Conservation (phyloP, 2,113 vertebrate genomes). For the Vidua macroura region DNA sequence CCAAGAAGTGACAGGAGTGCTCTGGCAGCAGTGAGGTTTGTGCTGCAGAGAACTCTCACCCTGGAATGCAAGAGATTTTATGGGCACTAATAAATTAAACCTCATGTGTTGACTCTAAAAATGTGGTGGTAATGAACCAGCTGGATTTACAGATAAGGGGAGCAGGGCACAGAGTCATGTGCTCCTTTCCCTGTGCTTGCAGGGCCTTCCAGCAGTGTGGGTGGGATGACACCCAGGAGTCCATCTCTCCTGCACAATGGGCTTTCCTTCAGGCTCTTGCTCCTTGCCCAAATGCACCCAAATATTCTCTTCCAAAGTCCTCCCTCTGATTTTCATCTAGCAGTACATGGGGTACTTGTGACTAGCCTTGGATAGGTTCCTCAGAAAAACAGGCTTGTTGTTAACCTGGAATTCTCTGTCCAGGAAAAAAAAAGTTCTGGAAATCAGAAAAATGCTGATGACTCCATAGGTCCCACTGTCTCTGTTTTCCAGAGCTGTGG, state of each 20-base stretch:
- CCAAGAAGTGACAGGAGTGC: not conserved
- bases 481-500: not conserved
- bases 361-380: not conserved
- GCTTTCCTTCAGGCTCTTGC: not conserved
- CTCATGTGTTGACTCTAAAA: not conserved
- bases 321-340: not conserved
- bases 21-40: slow-evolving; percentile 29
- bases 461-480: not conserved
- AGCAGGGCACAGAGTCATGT: not conserved
- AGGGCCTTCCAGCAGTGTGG: not conserved
- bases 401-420: not conserved
- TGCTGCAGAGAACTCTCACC: not conserved
- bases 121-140: not conserved
- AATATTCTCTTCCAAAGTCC: not conserved
- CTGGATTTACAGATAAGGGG: not conserved
- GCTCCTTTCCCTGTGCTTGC: not conserved
- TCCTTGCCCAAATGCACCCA: not conserved
- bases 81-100: slow-evolving; percentile 46
- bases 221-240: not conserved
- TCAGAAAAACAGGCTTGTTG: not conserved
- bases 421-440: not conserved
- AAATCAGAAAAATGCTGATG: not conserved
- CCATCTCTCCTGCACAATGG: not conserved
- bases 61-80: slow-evolving; percentile 22
- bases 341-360: not conserved